phyloP scores from a whole-genome alignment of 2,888 invertebrate species.

The Ferdinandea cuprea region DNA sequence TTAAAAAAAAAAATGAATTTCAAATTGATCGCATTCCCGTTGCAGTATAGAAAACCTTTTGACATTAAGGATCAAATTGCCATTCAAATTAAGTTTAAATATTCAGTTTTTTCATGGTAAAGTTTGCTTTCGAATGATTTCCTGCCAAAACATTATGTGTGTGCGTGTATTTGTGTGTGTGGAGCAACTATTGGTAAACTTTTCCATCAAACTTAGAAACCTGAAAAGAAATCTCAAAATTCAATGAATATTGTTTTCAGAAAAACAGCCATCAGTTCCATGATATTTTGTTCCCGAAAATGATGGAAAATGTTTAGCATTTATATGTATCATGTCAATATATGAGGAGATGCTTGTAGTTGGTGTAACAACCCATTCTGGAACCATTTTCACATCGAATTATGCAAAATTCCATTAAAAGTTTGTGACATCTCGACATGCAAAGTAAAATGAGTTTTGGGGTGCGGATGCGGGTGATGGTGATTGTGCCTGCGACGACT shows the following conservation, averaged over 20 bases:
- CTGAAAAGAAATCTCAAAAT: background rate
- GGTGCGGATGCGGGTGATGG: constrained; percentile 1
- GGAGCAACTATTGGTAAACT: background rate
- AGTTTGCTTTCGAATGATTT: too few relatives aligned
- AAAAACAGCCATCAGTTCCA: constrained; percentile 18
- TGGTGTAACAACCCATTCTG: constrained; percentile 56
- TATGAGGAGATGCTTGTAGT: constrained; percentile 35
- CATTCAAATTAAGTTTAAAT: too few relatives aligned
- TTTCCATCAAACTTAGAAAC: background rate
- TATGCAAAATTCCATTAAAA: constrained; percentile 74
- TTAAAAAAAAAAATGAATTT: too few relatives aligned
- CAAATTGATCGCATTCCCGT: too few relatives aligned
- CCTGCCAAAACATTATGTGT: too few relatives aligned
- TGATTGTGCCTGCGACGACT: background rate
- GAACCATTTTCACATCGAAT: constrained; percentile 69
- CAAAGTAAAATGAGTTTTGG: constrained; percentile 60
- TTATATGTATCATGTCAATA: constrained; percentile 68
- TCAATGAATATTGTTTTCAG: constrained; percentile 13
- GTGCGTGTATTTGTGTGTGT: too few relatives aligned
- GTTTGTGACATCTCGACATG: constrained; percentile 72
- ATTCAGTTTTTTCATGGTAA: too few relatives aligned
- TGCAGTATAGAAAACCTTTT: too few relatives aligned
- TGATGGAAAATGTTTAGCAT: constrained; percentile 52
- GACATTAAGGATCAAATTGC: too few relatives aligned
- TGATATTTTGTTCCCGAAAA: constrained; percentile 9